A percentile compares a stretch with the other conserved stretches of the same genome.
Evolutionary conservation across 2,888 invertebrate species (phyloP).

Genomic region (Leucania comma): DNA sequence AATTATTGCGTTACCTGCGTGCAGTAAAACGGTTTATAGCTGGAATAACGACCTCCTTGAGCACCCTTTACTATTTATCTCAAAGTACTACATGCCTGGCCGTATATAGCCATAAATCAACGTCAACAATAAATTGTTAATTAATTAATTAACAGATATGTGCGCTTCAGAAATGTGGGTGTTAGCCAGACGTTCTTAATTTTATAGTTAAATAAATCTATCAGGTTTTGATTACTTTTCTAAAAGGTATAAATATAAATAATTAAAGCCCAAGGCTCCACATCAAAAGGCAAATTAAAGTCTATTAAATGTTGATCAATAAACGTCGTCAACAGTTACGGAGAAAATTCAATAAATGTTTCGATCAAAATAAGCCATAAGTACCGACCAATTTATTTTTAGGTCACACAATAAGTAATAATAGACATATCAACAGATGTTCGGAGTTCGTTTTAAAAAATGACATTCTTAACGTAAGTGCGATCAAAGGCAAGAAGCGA

Average conservation of each 20-base stretch:
- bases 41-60: slow-evolving; percentile 67
- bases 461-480: slow-evolving; percentile 59
- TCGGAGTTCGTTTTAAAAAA: slow-evolving; percentile 58
- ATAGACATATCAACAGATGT: slow-evolving; percentile 61
- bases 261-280: slow-evolving; percentile 10
- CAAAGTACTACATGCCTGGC: slow-evolving; percentile 53
- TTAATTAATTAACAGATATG: slow-evolving; percentile 48
- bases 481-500: slow-evolving; percentile 63
- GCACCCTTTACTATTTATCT: slow-evolving; percentile 67
- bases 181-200: slow-evolving; percentile 15
- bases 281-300: slow-evolving; percentile 32
- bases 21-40: slow-evolving; percentile 72
- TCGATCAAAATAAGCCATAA: slow-evolving; percentile 14
- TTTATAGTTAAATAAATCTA: slow-evolving; percentile 13
- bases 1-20: slow-evolving; percentile 56
- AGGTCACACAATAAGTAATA: slow-evolving; percentile 43
- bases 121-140: slow-evolving; percentile 56
- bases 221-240: slow-evolving; percentile 15
- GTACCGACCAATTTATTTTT: slow-evolving; percentile 28
- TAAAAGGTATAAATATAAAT: slow-evolving; percentile 5
- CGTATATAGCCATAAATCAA: slow-evolving; percentile 52
- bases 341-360: slow-evolving; percentile 15
- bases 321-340: slow-evolving; percentile 12
- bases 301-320: slow-evolving; percentile 21
- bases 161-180: slow-evolving; percentile 27